phyloP scores from a whole-genome alignment of 2,888 invertebrate genomes.

The Rosalia funebris region DNA sequence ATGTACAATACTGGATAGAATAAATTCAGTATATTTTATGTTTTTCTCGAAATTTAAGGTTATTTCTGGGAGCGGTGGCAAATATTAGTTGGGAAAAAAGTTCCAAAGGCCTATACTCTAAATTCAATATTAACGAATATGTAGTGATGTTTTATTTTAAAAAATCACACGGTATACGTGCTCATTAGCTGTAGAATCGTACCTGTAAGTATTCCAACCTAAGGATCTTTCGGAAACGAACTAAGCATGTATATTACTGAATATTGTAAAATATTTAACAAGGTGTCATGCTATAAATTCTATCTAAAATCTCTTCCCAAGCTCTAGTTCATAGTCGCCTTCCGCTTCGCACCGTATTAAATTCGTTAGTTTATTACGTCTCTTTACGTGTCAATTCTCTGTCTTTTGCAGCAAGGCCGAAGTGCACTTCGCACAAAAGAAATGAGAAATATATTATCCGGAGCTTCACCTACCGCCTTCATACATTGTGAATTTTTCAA shows the following conservation, averaged over 20 bases:
- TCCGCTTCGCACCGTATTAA: conserved; percentile 15
- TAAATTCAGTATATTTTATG: too few species aligned
- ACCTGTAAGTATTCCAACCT: too few species aligned
- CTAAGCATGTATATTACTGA: background rate
- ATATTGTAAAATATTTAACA: background rate
- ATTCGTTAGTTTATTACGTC: conserved; percentile 29
- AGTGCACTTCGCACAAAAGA: conserved; percentile 22
- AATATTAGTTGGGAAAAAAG: too few species aligned
- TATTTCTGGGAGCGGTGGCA: too few species aligned
- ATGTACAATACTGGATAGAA: too few species aligned
- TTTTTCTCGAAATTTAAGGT: too few species aligned
- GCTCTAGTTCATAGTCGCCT: background rate
- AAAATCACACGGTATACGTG: too few species aligned
- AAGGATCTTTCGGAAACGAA: too few species aligned
- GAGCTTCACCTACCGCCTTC: conserved; percentile 18
- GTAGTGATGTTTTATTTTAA: too few species aligned
- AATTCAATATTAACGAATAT: too few species aligned
- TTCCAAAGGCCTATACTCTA: too few species aligned
- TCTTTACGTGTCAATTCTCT: conserved; percentile 25
- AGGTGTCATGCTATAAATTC: background rate
- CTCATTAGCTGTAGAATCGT: too few species aligned
- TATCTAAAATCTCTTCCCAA: background rate
- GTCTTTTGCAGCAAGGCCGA: conserved; percentile 21
- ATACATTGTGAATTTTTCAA: conserved; percentile 26
- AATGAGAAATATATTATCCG: conserved; percentile 27